A percentile compares a stretch with the other conserved stretches of the same genome.
Conservation (phyloP, 2,888 invertebrate species). For the Operophtera brumata region DNA sequence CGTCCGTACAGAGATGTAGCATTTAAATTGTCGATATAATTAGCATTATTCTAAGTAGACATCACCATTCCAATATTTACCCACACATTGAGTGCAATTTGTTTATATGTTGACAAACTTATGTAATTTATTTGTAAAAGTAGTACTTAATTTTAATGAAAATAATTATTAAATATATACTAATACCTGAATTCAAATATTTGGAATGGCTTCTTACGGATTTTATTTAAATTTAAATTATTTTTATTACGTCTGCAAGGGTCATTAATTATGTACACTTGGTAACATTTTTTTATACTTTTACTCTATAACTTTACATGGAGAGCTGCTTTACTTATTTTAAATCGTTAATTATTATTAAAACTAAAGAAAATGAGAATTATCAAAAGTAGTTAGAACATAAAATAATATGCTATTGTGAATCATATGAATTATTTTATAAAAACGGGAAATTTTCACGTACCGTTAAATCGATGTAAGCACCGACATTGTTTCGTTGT, state of each 20-base stretch:
- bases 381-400: background rate
- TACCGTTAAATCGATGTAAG: too few relatives aligned
- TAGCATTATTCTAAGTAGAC: slow-evolving; percentile 26
- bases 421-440: too few relatives aligned
- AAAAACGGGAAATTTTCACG: too few relatives aligned
- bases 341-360: background rate
- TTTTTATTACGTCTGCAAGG: too few relatives aligned
- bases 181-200: too few relatives aligned
- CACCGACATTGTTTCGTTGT: too few relatives aligned
- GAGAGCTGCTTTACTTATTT: background rate
- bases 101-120: slow-evolving; percentile 12
- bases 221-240: too few relatives aligned
- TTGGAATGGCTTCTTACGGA: too few relatives aligned
- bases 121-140: slow-evolving; percentile 16
- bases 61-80: slow-evolving; percentile 32
- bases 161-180: background rate
- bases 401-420: too few relatives aligned
- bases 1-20: slow-evolving; percentile 32
- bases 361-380: background rate
- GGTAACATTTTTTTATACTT: background rate
- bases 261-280: background rate
- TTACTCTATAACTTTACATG: background rate
- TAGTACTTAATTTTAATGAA: background rate
- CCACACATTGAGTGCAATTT: slow-evolving; percentile 28
- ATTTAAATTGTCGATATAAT: slow-evolving; percentile 40